These are phyloP conservation scores for Saxicola maurus DNA, from an alignment of 2,797 vertebrate species.

Conservation along the genomic window DNA sequence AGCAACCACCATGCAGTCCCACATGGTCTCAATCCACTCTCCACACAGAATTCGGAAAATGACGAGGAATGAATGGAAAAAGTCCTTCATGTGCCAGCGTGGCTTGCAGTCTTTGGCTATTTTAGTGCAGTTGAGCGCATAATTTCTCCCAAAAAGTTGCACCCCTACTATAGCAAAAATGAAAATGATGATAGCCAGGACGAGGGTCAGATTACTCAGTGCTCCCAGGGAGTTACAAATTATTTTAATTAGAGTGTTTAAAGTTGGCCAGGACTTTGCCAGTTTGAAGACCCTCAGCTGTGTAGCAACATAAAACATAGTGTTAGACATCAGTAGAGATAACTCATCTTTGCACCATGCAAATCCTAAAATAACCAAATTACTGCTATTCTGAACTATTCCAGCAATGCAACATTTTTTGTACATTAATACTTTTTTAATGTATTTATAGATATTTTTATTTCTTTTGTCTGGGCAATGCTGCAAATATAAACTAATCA, in stretches of 20 bases:
- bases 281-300: slow-evolving; percentile 95
- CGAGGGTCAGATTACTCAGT: slow-evolving; percentile 92
- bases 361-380: not conserved
- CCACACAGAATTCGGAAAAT: slow-evolving; percentile 85
- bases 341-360: not conserved
- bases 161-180: slow-evolving; percentile 94
- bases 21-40: slow-evolving; percentile 92
- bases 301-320: slow-evolving; percentile 28
- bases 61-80: slow-evolving; percentile 94
- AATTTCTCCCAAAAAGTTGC: slow-evolving; percentile 88
- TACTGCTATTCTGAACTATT: not conserved
- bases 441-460: not conserved
- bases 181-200: slow-evolving; percentile 94
- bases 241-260: slow-evolving; percentile 96
- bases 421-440: rapidly evolving
- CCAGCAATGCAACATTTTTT: not conserved
- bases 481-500: not conserved
- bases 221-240: slow-evolving; percentile 93
- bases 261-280: slow-evolving; percentile 94
- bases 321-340: not conserved
- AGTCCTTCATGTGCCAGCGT: slow-evolving; percentile 97
- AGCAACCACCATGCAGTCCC: slow-evolving; percentile 86
- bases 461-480: not conserved
- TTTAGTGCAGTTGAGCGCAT: slow-evolving; percentile 67
- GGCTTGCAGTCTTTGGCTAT: slow-evolving; percentile 73